These are phyloP conservation scores for Pachypanchax playfairii DNA, from an alignment of 2,113 vertebrate species.

Conservation along the genomic window DNA sequence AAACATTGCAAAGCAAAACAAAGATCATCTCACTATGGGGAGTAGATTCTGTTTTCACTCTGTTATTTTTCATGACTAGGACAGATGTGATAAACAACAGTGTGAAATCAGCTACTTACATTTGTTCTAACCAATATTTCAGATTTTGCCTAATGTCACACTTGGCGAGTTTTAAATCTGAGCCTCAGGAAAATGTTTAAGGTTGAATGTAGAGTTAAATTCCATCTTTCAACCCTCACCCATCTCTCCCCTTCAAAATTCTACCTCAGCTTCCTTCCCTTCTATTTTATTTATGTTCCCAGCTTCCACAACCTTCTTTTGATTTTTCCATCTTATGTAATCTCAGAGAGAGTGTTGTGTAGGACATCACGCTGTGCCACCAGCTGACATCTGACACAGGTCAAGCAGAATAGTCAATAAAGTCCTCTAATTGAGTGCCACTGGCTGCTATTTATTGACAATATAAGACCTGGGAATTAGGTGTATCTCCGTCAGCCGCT, in stretches of 20 bases:
- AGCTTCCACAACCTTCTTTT: conserved; percentile 47
- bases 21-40: too few relatives aligned
- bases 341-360: conserved; percentile 60
- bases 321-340: conserved; percentile 72
- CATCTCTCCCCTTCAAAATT: conserved; percentile 23
- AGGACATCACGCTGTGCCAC: conserved; percentile 53
- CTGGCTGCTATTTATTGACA: conserved; percentile 79
- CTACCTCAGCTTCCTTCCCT: conserved; percentile 6
- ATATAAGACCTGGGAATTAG: conserved; percentile 79
- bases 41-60: too few relatives aligned
- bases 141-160: conserved; percentile 2
- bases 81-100: conserved; percentile 50
- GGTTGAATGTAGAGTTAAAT: too few relatives aligned
- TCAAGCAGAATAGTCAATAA: conserved; percentile 74
- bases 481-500: conserved; percentile 47
- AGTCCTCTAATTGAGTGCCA: conserved; percentile 78
- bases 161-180: not conserved
- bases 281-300: conserved; percentile 42
- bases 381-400: conserved; percentile 74
- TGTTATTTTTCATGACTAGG: conserved; percentile 26
- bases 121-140: conserved; percentile 31
- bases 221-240: conserved; percentile 17
- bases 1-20: too few relatives aligned
- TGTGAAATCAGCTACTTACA: conserved; percentile 48
- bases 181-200: too few relatives aligned